Evolutionary conservation across 2,888 invertebrate genomes (phyloP), one percentile per base, ranked within the genome.

Genomic region (Aspidapion aeneum): DNA sequence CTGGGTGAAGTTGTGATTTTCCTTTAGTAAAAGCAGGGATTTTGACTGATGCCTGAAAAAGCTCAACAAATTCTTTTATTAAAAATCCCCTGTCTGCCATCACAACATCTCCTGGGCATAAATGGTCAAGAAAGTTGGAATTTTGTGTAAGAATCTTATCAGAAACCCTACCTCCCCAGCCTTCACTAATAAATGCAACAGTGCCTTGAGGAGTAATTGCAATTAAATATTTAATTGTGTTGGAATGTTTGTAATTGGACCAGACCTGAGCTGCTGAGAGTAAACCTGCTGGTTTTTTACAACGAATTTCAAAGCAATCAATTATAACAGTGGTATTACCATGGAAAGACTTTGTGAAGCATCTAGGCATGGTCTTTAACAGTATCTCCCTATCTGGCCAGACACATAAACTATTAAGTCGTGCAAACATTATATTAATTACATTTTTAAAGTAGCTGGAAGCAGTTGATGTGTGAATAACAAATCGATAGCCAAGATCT

Each of bases 1-100:
- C 12, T 12, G 62, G 66, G 61, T 69, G 65, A 54, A 71, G 56
- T 50, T 71, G 70, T 48, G 35, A 59, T 63, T 69, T 66, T 17
- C 66, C 70, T 58, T 64, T 69, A 1, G 68, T 69, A 62, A 70
- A 70, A 2, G 68, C 68, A 18, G 68, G 68, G 7, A 67, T 66
- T 49, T 56, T 21, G 18, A 68, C 61, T 54, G 64, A 55, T 2
- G 64, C 71, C 9, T 62, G 21, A 20, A 65, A 61, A 21, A 69
- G 22, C 49, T 54, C 57, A 21, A 69, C 55, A 56, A 54, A 57
- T 17, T 71, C 69, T 20, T 60, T 57, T n/a, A 69, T 67, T 51
- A 66, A n/a, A n/a, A n/a, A n/a, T n/a, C n/a, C n/a, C n/a, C n/a
- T n/a, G n/a, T n/a, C n/a, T n/a, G n/a, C n/a, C n/a, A n/a, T n/a